These are phyloP conservation scores for Stenodema calcarata DNA, from an alignment of 2,888 invertebrate species.

Conservation along the genomic window DNA sequence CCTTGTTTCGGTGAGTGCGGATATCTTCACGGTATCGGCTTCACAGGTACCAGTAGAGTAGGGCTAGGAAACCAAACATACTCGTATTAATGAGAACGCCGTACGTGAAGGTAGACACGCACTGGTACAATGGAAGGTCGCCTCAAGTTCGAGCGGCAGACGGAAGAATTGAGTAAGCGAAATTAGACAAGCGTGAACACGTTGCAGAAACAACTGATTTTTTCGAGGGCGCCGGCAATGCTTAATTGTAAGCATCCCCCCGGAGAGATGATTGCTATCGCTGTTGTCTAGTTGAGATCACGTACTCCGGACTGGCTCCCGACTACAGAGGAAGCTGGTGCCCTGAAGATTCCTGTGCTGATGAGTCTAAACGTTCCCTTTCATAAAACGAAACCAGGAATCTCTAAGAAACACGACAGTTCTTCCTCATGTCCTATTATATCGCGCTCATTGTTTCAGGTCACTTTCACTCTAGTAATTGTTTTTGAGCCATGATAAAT, in stretches of 20 bases:
- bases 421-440: background rate
- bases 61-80: too few species aligned
- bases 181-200: conserved; percentile 44
- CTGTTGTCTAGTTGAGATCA: background rate
- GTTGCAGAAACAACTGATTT: conserved; percentile 39
- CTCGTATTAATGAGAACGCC: too few species aligned
- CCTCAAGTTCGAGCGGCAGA: background rate
- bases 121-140: conserved; percentile 18
- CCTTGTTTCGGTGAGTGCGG: too few species aligned
- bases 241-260: conserved; percentile 24
- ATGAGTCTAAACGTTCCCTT: background rate
- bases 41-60: too few species aligned
- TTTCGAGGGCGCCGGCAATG: conserved; percentile 32
- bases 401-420: background rate
- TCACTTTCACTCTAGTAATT: background rate
- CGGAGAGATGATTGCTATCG: background rate
- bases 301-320: background rate
- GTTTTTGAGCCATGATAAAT: background rate
- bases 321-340: background rate
- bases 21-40: too few species aligned
- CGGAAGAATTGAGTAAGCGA: conserved; percentile 25
- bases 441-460: background rate
- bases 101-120: too few species aligned
- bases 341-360: background rate
- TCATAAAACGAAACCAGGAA: background rate